phyloP scores from a whole-genome alignment of 2,797 vertebrate species.

The Erethizon dorsatum region DNA sequence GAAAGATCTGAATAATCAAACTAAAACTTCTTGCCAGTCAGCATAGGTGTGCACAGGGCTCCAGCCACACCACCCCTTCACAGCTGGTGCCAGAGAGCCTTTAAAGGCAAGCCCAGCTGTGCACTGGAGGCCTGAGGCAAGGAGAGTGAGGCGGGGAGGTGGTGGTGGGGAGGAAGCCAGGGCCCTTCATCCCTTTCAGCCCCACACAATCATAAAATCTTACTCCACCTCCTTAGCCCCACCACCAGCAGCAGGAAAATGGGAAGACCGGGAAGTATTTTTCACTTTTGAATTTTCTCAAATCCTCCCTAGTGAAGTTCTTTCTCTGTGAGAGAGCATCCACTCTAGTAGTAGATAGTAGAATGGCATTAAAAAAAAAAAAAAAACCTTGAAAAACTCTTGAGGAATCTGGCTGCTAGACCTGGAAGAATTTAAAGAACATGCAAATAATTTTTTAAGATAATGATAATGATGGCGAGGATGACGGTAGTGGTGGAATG shows the following conservation, averaged over 20 bases:
- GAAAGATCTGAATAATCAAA: constrained; percentile 52
- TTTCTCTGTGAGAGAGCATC: background rate
- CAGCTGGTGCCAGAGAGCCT: background rate
- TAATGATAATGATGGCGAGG: rapidly evolving
- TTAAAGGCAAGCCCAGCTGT: rapidly evolving
- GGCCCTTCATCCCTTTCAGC: background rate
- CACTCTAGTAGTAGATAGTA: background rate
- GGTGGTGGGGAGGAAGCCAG: background rate
- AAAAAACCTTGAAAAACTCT: background rate
- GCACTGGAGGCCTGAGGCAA: background rate
- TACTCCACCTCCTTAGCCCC: background rate
- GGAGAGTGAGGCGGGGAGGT: background rate
- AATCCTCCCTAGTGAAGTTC: constrained; percentile 2
- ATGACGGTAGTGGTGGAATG: rapidly evolving
- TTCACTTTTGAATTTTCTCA: constrained; percentile 24
- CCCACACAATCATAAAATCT: background rate
- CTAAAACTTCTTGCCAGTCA: background rate
- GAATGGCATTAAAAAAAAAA: background rate
- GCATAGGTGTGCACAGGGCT: background rate
- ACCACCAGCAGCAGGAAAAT: background rate
- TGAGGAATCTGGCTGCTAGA: background rate
- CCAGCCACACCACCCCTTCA: background rate
- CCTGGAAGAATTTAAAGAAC: background rate
- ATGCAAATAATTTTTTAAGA: background rate
- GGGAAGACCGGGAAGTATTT: background rate